Percentiles rank a stretch among this genome's conserved stretches.
Evolutionary conservation across 2,797 vertebrate genomes (phyloP).

Genomic region (Agapornis canus): DNA sequence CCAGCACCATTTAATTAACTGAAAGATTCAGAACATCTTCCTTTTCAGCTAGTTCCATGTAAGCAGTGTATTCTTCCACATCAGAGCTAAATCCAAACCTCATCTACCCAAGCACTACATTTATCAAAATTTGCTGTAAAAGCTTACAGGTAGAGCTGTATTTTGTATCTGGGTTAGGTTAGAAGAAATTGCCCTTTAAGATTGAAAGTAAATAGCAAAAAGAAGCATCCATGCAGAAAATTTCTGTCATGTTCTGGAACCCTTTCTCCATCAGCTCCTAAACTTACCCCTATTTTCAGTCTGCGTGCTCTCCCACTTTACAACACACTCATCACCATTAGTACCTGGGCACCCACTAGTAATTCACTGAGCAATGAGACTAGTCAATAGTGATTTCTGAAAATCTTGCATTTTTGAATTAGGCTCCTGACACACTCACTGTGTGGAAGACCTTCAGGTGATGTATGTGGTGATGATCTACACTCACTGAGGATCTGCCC

Average conservation of each 20-base stretch:
- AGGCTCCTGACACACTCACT: background rate
- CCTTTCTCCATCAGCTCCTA: background rate
- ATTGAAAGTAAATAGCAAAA: background rate
- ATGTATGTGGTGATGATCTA: background rate
- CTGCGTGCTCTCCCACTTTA: background rate
- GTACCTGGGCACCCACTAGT: background rate
- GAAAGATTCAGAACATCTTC: background rate
- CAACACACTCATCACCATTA: background rate
- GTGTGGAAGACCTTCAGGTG: background rate
- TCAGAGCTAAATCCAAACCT: background rate
- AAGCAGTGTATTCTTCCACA: background rate
- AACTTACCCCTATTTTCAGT: background rate
- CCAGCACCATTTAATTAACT: background rate
- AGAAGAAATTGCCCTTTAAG: background rate
- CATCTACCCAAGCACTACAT: background rate
- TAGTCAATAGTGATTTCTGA: background rate
- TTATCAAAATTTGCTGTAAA: background rate
- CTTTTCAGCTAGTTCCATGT: background rate
- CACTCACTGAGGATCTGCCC: background rate
- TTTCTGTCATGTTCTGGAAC: background rate
- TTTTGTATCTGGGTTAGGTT: background rate
- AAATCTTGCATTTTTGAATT: background rate
- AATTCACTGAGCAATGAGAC: background rate
- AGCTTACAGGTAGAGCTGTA: background rate
- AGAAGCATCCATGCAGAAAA: background rate